Conservation (phyloP, 2,113 vertebrate genomes). For the Dromas ardeola region DNA sequence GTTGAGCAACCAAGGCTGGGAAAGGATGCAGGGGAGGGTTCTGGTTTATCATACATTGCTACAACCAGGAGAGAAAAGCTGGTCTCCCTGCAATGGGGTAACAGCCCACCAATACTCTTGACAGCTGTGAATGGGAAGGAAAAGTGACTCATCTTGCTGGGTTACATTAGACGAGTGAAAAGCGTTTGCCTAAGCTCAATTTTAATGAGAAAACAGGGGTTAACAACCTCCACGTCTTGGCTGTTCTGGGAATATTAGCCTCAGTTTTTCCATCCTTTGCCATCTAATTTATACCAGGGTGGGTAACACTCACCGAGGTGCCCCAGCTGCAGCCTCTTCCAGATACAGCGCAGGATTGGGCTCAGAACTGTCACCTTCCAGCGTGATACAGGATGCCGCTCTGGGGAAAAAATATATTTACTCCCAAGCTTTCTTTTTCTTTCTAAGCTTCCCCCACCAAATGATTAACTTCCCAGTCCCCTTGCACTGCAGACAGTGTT, state of each 20-base stretch:
- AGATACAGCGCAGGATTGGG: not conserved
- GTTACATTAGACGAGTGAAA: not conserved
- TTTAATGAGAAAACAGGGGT: constrained; percentile 21
- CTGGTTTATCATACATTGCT: not conserved
- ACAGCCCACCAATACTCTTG: not conserved
- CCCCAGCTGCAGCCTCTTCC: not conserved
- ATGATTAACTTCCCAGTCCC: not conserved
- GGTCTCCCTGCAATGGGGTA: not conserved
- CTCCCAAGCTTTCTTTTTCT: not conserved
- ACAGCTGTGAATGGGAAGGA: not conserved
- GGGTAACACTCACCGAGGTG: not conserved
- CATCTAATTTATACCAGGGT: not conserved
- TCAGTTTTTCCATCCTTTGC: not conserved
- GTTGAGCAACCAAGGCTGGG: not conserved
- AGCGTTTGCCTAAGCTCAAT: constrained; percentile 17
- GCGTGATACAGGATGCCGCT: not conserved
- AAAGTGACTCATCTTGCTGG: not conserved
- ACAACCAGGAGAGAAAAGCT: not conserved
- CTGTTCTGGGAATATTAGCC: not conserved
- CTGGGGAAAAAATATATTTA: not conserved
- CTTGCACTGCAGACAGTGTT: not conserved
- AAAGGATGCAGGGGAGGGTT: not conserved
- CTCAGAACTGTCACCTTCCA: not conserved
- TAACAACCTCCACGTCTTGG: not conserved
- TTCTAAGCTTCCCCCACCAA: not conserved